phyloP scores from a whole-genome alignment of 1,140 invertebrate species.

The Copidosoma floridanum region DNA sequence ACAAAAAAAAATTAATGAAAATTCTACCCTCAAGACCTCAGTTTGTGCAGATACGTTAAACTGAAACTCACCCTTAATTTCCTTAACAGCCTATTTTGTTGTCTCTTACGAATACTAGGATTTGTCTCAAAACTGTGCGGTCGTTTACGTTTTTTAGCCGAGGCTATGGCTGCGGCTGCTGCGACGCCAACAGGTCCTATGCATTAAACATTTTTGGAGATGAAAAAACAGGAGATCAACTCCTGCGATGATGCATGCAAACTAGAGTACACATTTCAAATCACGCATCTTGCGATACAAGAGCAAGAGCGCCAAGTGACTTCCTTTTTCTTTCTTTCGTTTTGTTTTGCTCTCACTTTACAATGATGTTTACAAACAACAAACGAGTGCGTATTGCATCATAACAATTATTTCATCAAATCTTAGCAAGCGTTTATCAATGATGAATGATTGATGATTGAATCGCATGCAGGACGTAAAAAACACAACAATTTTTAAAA shows the following conservation, averaged over 20 bases:
- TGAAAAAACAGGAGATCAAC: neutral
- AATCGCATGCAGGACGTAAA: too few species aligned
- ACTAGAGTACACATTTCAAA: conserved; percentile 17
- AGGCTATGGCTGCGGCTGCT: conserved; percentile 93
- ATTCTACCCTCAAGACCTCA: neutral
- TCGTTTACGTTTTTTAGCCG: conserved; percentile 91
- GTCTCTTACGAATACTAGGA: conserved; percentile 92
- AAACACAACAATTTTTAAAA: too few species aligned
- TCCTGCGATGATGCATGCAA: conserved; percentile 7
- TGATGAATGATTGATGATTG: too few species aligned
- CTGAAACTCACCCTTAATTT: conserved; percentile 70
- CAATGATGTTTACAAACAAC: too few species aligned
- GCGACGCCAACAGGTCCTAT: conserved; percentile 92
- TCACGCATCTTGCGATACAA: neutral
- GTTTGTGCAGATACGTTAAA: too few species aligned
- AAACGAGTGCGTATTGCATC: neutral
- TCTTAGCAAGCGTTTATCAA: conserved; percentile 8
- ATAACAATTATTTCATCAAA: neutral
- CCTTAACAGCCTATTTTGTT: conserved; percentile 89
- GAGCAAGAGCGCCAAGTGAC: neutral
- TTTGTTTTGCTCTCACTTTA: too few species aligned
- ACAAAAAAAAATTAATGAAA: neutral
- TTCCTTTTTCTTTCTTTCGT: neutral
- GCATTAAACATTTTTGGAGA: conserved; percentile 24
- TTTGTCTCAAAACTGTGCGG: conserved; percentile 98